A percentile compares a stretch with the other conserved stretches of the same genome.
These are phyloP conservation scores for Lepidotrigona ventralis DNA, from an alignment of 1,140 invertebrate species.

Conservation along the genomic window DNA sequence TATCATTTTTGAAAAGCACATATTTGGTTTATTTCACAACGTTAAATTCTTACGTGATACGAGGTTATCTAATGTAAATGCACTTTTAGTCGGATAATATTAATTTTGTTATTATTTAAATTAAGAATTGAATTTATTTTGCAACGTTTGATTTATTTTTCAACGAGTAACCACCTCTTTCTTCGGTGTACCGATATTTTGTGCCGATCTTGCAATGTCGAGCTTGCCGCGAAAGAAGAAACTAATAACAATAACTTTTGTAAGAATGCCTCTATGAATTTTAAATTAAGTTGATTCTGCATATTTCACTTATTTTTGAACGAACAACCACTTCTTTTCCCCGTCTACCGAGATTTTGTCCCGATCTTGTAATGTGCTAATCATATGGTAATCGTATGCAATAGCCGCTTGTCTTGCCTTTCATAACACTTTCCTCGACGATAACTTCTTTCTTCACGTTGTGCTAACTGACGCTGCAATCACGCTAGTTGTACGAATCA, in stretches of 20 bases:
- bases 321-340: not conserved
- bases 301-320: not conserved
- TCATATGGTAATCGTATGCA: constrained; percentile 32
- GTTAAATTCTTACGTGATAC: no score
- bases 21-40: no score
- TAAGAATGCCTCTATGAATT: not conserved
- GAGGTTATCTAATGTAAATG: no score
- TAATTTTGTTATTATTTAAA: no score
- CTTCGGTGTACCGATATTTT: no score
- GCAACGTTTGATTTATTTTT: no score
- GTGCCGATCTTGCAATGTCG: no score
- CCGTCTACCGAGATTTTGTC: not conserved
- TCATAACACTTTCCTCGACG: constrained; percentile 24
- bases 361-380: constrained; percentile 17
- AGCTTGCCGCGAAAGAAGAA: not conserved
- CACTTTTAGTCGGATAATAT: no score
- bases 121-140: no score
- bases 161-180: no score
- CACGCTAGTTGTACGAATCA: not conserved
- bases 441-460: constrained; percentile 22
- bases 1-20: not conserved
- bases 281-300: not conserved
- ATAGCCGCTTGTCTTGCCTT: constrained; percentile 17
- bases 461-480: not conserved
- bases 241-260: not conserved